Conservation (phyloP, 2,888 invertebrate species). For the Apodemia mormo region DNA sequence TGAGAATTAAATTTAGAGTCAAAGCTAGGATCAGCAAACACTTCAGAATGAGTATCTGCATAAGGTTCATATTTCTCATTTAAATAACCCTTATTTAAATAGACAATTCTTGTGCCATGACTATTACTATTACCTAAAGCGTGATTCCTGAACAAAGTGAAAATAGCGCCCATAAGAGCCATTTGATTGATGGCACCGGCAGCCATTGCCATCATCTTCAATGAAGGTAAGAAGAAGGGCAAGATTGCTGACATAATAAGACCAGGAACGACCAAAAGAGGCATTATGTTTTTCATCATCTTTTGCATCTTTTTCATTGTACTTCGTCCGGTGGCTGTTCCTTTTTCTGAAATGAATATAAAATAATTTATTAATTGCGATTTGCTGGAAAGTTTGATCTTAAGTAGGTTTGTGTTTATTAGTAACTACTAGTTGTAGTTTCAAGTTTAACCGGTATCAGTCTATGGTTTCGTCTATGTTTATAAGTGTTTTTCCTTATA, state of each 20-base stretch:
- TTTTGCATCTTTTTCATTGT: conserved; percentile 64
- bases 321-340: conserved; percentile 48
- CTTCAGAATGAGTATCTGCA: conserved; percentile 32
- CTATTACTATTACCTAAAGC: conserved; percentile 74
- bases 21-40: conserved; percentile 32
- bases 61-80: conserved; percentile 58
- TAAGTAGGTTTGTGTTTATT: background rate
- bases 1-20: conserved; percentile 34
- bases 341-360: conserved; percentile 48
- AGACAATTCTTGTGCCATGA: conserved; percentile 78
- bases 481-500: too few species aligned
- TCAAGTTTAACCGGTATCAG: too few species aligned
- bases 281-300: conserved; percentile 66
- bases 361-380: background rate
- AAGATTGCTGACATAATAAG: conserved; percentile 84
- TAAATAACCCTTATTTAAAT: conserved; percentile 81
- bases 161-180: conserved; percentile 83
- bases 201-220: conserved; percentile 84
- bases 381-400: background rate
- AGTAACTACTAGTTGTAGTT: too few species aligned
- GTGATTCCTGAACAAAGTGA: conserved; percentile 80
- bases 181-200: conserved; percentile 85
- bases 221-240: conserved; percentile 85
- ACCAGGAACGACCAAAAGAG: conserved; percentile 83
- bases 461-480: too few species aligned